Conservation (phyloP, 1,140 invertebrate species). For the Drosophila saltans region DNA sequence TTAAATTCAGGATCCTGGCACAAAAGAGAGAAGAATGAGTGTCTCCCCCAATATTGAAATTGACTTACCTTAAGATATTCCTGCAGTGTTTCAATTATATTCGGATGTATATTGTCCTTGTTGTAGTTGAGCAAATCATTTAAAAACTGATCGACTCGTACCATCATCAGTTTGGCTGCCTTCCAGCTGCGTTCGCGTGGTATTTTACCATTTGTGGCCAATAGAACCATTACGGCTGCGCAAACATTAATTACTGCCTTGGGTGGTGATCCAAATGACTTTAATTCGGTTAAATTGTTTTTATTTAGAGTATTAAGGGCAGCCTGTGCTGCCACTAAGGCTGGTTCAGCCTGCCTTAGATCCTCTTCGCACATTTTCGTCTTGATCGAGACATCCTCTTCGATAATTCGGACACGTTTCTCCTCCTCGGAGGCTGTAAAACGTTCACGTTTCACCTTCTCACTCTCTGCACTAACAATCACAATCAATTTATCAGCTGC, state of each 20-base stretch:
- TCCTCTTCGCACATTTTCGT: conserved; percentile 94
- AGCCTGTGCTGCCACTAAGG: conserved; percentile 94
- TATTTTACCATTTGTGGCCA: conserved; percentile 93
- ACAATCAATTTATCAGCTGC: conserved; percentile 95
- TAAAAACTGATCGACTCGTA: conserved; percentile 91
- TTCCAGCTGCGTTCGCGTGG: conserved; percentile 97
- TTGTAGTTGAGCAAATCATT: conserved; percentile 94
- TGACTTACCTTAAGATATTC: conserved; percentile 80
- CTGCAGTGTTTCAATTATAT: conserved; percentile 90
- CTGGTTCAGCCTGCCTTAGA: conserved; percentile 95
- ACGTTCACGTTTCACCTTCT: conserved; percentile 95
- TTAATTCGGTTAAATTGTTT: conserved; percentile 96
- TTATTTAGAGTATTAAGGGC: conserved; percentile 97
- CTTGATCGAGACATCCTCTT: conserved; percentile 91
- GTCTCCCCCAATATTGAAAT: too few relatives aligned
- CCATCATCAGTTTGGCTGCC: conserved; percentile 90
- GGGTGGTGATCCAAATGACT: conserved; percentile 95
- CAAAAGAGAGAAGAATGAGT: neutral
- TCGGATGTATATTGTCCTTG: conserved; percentile 96
- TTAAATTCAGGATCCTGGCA: conserved; percentile 90
- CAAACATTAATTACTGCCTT: conserved; percentile 93
- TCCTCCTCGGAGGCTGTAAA: conserved; percentile 91
- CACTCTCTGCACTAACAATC: conserved; percentile 93
- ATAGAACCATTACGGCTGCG: conserved; percentile 94
- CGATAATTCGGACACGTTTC: conserved; percentile 94